Evolutionary conservation across 2,113 vertebrate genomes (phyloP).

Genomic region (Sphaerodactylus townsendi): DNA sequence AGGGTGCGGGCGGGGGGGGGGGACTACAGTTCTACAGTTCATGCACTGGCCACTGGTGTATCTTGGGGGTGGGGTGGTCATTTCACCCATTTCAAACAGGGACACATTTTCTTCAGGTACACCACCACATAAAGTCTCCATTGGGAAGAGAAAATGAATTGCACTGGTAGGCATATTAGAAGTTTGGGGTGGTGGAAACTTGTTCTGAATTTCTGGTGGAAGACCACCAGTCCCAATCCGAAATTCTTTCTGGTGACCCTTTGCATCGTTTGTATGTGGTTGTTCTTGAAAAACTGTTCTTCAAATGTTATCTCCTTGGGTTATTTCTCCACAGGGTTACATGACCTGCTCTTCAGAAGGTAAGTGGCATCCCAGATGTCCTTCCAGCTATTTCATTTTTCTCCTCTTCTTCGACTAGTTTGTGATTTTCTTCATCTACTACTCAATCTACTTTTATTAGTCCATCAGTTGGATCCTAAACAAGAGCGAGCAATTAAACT

Average conservation of each 20-base stretch:
- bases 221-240: not conserved
- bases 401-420: no score
- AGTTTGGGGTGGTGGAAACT: not conserved
- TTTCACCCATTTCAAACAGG: no score
- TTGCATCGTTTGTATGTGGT: not conserved
- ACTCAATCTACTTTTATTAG: not conserved
- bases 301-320: not conserved
- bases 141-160: not conserved
- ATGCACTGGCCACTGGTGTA: not conserved
- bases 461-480: not conserved
- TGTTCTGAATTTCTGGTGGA: not conserved
- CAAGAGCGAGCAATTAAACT: not conserved
- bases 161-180: not conserved
- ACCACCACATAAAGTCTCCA: not conserved
- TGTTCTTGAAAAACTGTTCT: not conserved
- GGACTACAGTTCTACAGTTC: not conserved
- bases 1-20: no score
- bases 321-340: constrained; percentile 73
- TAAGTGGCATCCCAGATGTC: constrained; percentile 63
- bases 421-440: not conserved
- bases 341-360: constrained; percentile 83
- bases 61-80: no score
- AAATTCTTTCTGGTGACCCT: not conserved
- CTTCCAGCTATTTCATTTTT: not conserved
- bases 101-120: no score